phyloP scores from a whole-genome alignment of 2,797 vertebrate species.

The Malacoraja senta region DNA sequence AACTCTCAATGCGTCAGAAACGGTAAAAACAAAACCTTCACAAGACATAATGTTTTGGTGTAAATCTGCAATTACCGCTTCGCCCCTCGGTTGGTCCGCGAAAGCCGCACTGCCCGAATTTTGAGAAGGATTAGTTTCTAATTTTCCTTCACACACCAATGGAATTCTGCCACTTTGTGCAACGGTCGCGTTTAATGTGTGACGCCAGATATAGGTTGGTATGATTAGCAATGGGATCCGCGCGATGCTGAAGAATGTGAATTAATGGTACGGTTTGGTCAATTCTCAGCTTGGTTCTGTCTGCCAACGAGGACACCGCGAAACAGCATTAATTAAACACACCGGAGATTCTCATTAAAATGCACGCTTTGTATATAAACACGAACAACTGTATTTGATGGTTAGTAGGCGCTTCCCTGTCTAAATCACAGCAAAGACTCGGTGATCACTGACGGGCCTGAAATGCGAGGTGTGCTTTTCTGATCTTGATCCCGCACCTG shows the following conservation, averaged over 20 bases:
- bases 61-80: background rate
- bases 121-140: background rate
- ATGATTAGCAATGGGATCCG: background rate
- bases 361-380: background rate
- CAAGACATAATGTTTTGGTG: too few relatives aligned
- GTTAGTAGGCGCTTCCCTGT: background rate
- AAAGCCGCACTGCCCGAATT: background rate
- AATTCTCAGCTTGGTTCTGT: background rate
- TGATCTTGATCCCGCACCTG: background rate
- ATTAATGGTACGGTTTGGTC: background rate
- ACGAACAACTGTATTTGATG: background rate
- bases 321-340: too few relatives aligned
- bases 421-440: background rate
- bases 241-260: too few relatives aligned
- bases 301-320: background rate
- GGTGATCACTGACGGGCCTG: too few relatives aligned
- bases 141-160: background rate
- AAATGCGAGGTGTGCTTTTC: too few relatives aligned
- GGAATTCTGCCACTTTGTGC: background rate
- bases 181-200: background rate
- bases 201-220: background rate
- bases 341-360: background rate
- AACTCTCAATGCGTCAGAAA: background rate
- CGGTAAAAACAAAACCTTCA: too few relatives aligned
- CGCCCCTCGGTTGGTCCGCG: background rate